phyloP scores from a whole-genome alignment of 2,113 vertebrate species.

The Pithys albifrons region DNA sequence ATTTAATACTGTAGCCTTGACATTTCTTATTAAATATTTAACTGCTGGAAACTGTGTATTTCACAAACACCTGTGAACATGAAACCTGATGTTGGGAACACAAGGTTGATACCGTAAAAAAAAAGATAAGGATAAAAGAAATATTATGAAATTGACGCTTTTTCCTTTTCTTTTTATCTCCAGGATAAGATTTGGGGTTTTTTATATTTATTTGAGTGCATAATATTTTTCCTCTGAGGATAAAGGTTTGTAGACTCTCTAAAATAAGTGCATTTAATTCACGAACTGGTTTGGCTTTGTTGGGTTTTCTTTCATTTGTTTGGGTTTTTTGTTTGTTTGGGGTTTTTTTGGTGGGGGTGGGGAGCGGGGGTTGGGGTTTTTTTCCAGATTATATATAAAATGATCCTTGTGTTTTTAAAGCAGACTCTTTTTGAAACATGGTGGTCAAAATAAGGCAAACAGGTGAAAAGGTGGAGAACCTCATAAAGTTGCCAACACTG shows the following conservation, averaged over 20 bases:
- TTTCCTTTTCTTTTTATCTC: not conserved
- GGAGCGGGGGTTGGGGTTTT: not conserved
- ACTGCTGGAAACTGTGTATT: not conserved
- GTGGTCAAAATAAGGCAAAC: not conserved
- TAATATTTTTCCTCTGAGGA: not conserved
- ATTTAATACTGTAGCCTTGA: not conserved
- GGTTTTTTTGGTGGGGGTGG: too few relatives aligned
- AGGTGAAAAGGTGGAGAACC: not conserved
- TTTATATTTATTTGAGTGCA: not conserved
- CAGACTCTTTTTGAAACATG: not conserved
- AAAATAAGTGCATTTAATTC: not conserved
- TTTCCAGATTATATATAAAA: not conserved
- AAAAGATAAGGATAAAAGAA: not conserved
- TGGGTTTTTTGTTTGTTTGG: too few relatives aligned
- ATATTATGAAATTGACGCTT: not conserved
- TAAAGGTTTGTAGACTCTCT: not conserved
- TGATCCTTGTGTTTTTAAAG: too few relatives aligned
- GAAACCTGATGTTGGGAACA: not conserved
- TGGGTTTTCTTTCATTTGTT: not conserved
- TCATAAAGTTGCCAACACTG: not conserved
- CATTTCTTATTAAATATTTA: slow-evolving; percentile 15
- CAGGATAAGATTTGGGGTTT: not conserved
- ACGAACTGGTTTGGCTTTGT: not conserved
- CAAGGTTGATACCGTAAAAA: not conserved
- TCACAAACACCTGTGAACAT: not conserved